phyloP scores from a whole-genome alignment of 2,888 invertebrate genomes.

The Rapana venosa region DNA sequence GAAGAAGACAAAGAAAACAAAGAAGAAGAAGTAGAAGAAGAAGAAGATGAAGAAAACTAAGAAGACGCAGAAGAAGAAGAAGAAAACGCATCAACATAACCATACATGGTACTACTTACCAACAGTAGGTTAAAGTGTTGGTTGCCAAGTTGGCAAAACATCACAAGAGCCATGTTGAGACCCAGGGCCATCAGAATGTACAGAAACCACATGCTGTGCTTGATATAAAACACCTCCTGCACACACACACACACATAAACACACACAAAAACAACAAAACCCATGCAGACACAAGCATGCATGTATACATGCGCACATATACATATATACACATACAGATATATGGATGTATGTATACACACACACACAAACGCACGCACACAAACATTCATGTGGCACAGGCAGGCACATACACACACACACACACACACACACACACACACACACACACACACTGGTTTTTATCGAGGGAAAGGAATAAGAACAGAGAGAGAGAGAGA shows the following conservation, averaged over 20 bases:
- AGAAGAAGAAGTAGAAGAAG: too few relatives aligned
- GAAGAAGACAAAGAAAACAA: background rate
- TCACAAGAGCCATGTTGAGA: conserved; percentile 59
- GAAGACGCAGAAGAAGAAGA: background rate
- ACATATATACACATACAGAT: background rate
- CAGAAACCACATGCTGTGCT: conserved; percentile 69
- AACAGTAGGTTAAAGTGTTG: conserved; percentile 66
- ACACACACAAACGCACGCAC: conserved; percentile 1
- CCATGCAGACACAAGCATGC: background rate
- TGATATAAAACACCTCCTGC: conserved; percentile 66
- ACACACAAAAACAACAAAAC: background rate
- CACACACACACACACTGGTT: conserved; percentile 33
- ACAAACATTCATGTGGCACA: background rate
- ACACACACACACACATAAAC: background rate
- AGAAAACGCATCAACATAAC: background rate
- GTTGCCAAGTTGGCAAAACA: conserved; percentile 57
- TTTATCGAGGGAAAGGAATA: too few relatives aligned
- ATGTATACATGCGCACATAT: too few relatives aligned
- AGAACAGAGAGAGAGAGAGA: too few relatives aligned
- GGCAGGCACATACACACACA: background rate
- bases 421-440: conserved; percentile 17
- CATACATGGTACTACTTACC: conserved; percentile 45
- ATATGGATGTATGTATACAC: background rate
- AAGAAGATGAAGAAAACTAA: too few relatives aligned
- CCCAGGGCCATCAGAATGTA: conserved; percentile 62